Base-by-base conservation (phyloP, 2,888 invertebrate genomes). In the Amphipyra tragopoginis region DNA sequence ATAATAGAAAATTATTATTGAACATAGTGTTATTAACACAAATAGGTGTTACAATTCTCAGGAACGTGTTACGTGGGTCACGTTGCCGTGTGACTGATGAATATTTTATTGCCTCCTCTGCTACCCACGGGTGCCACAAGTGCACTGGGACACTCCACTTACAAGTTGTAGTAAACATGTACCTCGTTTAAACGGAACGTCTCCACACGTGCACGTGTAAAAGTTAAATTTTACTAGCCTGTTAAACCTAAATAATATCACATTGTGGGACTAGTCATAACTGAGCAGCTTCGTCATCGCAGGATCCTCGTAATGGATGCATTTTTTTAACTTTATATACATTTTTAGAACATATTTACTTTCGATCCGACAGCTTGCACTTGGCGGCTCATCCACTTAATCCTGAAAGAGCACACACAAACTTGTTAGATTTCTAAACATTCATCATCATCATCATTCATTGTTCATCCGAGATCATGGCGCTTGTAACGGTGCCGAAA, bases 81-180 rank as follows among this genome's bases (percentile, higher is more conserved):
- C 84, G 85, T 76, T 88, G 90, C 88, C 91, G 87, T 83, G 79
- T 91, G 91, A 91, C 86, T 88, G 88, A 93, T 93, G 91, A 90
- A 89, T 90, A 89, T 93, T 93, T 92, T 92, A 94, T 93, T 93
- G 87, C 84, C 86, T 82, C 81, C 81, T 82, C 80, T 84, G 69
- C 87, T 83, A 77, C 87, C 90, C 89, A 89, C 90, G 84, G 70
- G 57, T 83, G 84, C 86, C 54, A 10, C 71, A 75, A 72, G 66
- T 67, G 74, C 72, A 79, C 66, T 66, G 56, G 68, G 77, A 65
- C 74, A 72, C 68, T 62, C 52, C 61, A 65, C 59, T 63, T 63
- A 65, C 54, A 34, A 54, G 52, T 55, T 48, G 62, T 73, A 49
- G 66, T 61, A 69, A 70, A 65, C 67, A 73, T 47, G 66, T 67